Percentiles rank a stretch among this genome's conserved stretches.
These are phyloP conservation scores for Manis javanica DNA, from an alignment of 2,797 vertebrate genomes.

Conservation along the genomic window DNA sequence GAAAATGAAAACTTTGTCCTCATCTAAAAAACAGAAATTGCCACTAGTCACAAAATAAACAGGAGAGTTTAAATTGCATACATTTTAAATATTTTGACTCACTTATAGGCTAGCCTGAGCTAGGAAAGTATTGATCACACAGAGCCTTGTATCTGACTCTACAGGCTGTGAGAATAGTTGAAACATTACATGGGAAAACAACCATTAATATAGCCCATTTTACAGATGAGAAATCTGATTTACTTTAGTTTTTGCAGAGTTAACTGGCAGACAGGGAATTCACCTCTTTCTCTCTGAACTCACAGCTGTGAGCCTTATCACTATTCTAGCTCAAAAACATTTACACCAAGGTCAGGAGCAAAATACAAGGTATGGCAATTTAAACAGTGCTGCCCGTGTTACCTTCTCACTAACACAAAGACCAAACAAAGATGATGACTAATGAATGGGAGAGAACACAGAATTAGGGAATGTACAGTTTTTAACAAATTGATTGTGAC, in stretches of 20 bases:
- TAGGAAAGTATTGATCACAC: not conserved
- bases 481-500: not conserved
- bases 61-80: not conserved
- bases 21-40: conserved; percentile 12
- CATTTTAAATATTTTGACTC: not conserved
- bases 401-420: not conserved
- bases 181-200: not conserved
- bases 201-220: not conserved
- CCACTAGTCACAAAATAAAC: not conserved
- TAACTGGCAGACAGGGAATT: not conserved
- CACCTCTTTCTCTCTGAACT: not conserved
- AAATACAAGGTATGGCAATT: not conserved
- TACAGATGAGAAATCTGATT: not conserved
- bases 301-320: not conserved
- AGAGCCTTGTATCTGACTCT: not conserved
- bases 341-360: not conserved
- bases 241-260: not conserved
- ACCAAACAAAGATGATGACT: not conserved
- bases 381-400: not conserved
- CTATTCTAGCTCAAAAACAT: not conserved
- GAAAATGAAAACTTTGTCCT: not conserved
- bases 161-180: not conserved
- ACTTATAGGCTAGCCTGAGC: not conserved
- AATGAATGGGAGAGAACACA: not conserved
- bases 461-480: not conserved